Evolutionary conservation across 2,888 invertebrate genomes (phyloP), one percentile per base, ranked within the genome.

Genomic region (Acanthopleura granulata): DNA sequence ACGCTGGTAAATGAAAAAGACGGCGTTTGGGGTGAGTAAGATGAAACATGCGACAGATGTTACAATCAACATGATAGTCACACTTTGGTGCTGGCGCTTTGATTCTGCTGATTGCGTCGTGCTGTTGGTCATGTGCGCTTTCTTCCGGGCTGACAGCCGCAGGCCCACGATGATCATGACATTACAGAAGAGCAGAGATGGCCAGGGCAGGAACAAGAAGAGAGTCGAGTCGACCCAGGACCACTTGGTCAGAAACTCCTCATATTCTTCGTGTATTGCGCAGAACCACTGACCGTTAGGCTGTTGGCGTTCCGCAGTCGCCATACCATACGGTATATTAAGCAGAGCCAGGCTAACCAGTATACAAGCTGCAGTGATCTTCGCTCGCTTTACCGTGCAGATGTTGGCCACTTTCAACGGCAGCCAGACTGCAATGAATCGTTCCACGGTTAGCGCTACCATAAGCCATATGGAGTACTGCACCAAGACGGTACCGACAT

Each of bases 401-500:
- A 66, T 1, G 29, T 66, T 66, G 3, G 27, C 29, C 66, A 66
- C 66, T 66, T 27, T 66, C 16, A 66, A 27, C 22, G 66, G 66
- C 1, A 66, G 14, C 66, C 66, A 66, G 16, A 66, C 66, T 22
- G 66, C 66, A 14, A 66, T 66, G 29, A 66, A 27, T 66, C 66
- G 18, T 27, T 66, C 66, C 27, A 66, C 29, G 66, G 66, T 66
- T 22, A 66, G 66, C 4, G 66, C 29, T 14, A 66, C 66, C 27
- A 66, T 66, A 3, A 66, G 66, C 66, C 66, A 66, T 66, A 66
- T 66, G 1, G 66, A 66, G 25, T 66, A 66, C 6, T 66, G 22
- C 27, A 66, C 29, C 15, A 66, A 27, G 6, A 66, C 6, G 29
- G 66, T 22, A 14, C 25, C 29, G 9, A 66, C 6, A 27, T 66